Conservation (phyloP, 2,797 vertebrate genomes). For the Cyprinodon diabolis region DNA sequence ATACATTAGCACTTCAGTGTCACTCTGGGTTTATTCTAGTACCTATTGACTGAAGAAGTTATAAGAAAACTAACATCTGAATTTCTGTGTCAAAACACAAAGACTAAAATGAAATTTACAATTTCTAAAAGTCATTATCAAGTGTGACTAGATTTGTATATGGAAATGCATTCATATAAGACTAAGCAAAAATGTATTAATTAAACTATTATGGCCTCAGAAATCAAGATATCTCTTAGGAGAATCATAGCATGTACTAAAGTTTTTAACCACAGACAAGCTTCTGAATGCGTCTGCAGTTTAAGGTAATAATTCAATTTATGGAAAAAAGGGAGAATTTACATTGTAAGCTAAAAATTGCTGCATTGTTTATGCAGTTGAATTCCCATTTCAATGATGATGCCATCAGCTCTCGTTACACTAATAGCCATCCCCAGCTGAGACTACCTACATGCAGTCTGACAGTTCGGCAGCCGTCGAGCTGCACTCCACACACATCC, state of each 20-base stretch:
- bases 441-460: slow-evolving; percentile 42
- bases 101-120: not conserved
- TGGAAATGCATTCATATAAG: not conserved
- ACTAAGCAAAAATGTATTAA: not conserved
- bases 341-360: slow-evolving; percentile 2
- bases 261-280: not conserved
- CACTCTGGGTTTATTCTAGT: not conserved
- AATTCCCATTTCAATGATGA: slow-evolving; percentile 33
- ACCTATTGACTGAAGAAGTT: not conserved
- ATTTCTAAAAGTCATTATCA: not conserved
- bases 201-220: not conserved
- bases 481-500: slow-evolving; percentile 36
- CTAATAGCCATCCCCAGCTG: slow-evolving; percentile 45
- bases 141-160: not conserved
- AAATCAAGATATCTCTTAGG: not conserved
- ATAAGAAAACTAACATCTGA: not conserved
- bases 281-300: not conserved
- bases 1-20: not conserved
- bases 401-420: slow-evolving; percentile 53
- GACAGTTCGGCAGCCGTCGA: slow-evolving; percentile 58
- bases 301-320: not conserved
- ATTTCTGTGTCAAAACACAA: not conserved
- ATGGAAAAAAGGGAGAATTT: not conserved
- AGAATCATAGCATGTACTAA: not conserved
- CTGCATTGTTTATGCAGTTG: slow-evolving; percentile 36